Conservation (phyloP, 2,797 vertebrate species). For the Prionace glauca region DNA sequence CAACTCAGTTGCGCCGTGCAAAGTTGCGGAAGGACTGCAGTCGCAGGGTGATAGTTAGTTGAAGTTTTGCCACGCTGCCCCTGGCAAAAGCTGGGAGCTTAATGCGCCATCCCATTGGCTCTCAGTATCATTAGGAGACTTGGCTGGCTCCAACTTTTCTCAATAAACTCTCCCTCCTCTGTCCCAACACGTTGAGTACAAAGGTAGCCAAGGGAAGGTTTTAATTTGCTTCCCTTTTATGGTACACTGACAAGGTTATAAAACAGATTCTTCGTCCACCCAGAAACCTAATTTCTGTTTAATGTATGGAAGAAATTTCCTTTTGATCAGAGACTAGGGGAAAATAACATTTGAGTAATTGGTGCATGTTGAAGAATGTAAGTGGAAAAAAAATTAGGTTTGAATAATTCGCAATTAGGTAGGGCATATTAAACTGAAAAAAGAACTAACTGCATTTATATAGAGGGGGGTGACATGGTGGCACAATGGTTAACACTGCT, state of each 20-base stretch:
- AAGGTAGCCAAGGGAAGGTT: slow-evolving; percentile 14
- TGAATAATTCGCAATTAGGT: not conserved
- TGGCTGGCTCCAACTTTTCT: not conserved
- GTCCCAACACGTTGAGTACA: not conserved
- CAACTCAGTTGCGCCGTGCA: not conserved
- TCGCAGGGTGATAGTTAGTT: not conserved
- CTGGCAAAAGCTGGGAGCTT: not conserved
- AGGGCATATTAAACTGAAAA: not conserved
- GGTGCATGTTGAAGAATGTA: not conserved
- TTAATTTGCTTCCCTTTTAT: slow-evolving; percentile 11
- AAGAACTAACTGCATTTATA: not conserved
- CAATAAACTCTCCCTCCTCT: slow-evolving; percentile 16
- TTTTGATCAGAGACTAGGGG: not conserved
- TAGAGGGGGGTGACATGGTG: not conserved
- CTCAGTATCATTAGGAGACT: not conserved
- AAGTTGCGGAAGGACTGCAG: not conserved
- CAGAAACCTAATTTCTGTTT: not conserved
- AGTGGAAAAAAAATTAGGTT: not conserved
- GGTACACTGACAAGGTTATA: not conserved
- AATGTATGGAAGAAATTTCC: not conserved
- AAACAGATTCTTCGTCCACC: not conserved
- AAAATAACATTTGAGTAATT: not conserved
- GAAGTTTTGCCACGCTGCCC: not conserved
- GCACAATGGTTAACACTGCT: no score
- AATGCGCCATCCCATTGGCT: not conserved